A percentile compares a stretch with the other conserved stretches of the same genome.
Evolutionary conservation across 2,113 vertebrate genomes (phyloP).

Genomic region (Sylvia atricapilla): DNA sequence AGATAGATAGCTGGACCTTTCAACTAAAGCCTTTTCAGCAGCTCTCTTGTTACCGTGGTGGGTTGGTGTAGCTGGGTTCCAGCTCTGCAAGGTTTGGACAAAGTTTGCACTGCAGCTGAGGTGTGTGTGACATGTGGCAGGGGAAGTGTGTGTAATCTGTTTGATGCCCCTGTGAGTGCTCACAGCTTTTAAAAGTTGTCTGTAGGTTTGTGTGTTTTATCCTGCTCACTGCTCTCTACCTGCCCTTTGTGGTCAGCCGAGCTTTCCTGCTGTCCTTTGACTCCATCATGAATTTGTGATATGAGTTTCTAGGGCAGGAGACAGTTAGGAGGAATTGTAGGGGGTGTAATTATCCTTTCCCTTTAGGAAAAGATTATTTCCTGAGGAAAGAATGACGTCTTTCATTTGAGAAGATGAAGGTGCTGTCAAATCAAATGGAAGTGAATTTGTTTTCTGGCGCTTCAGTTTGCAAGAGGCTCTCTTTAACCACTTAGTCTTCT

Average conservation of each 20-base stretch:
- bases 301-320: background rate
- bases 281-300: accelerated
- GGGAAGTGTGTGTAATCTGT: background rate
- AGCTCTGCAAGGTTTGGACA: background rate
- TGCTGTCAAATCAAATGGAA: background rate
- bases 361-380: background rate
- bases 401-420: background rate
- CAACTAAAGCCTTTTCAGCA: background rate
- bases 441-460: background rate
- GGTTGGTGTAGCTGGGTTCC: background rate
- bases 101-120: background rate
- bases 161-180: background rate
- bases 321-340: background rate
- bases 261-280: background rate
- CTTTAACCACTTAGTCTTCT: background rate
- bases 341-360: background rate
- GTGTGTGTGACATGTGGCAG: background rate
- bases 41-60: background rate
- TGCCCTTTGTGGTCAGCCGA: background rate
- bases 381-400: background rate
- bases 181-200: background rate
- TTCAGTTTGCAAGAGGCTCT: background rate
- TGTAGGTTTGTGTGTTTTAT: background rate
- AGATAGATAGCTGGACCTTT: background rate
- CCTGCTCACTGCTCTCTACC: background rate